Conservation (phyloP, 2,888 invertebrate species). For the Sarcophaga variegata region DNA sequence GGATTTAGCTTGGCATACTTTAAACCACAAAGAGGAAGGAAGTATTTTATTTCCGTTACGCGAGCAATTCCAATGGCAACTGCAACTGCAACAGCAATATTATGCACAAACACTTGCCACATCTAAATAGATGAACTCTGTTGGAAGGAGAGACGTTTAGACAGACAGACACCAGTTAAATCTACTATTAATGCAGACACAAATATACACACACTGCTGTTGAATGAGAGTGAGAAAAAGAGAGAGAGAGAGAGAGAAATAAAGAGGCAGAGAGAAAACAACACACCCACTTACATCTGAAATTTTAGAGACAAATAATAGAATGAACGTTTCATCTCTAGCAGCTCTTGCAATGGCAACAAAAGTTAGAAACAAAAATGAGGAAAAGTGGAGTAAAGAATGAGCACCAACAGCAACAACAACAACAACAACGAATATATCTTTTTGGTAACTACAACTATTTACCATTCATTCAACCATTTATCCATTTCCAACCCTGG, state of each 20-base stretch:
- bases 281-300: background rate
- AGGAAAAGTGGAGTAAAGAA: background rate
- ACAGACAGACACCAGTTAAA: background rate
- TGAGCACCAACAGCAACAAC: slow-evolving; percentile 25
- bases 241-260: too few species aligned
- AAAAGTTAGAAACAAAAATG: too few species aligned
- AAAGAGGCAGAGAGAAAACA: background rate
- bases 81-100: slow-evolving; percentile 56
- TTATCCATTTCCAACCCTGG: slow-evolving; percentile 19
- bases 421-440: slow-evolving; percentile 19
- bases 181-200: background rate
- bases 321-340: slow-evolving; percentile 41
- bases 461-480: slow-evolving; percentile 51
- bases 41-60: slow-evolving; percentile 73
- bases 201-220: background rate
- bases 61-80: slow-evolving; percentile 67
- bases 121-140: slow-evolving; percentile 29
- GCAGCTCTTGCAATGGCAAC: background rate
- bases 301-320: slow-evolving; percentile 50
- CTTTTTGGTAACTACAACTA: slow-evolving; percentile 50
- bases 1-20: slow-evolving; percentile 38
- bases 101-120: slow-evolving; percentile 46
- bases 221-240: background rate
- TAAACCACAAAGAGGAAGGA: slow-evolving; percentile 70
- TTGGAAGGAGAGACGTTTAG: slow-evolving; percentile 10